These are phyloP conservation scores for Toxotes chatareus DNA, from an alignment of 2,113 vertebrate genomes.

Conservation along the genomic window DNA sequence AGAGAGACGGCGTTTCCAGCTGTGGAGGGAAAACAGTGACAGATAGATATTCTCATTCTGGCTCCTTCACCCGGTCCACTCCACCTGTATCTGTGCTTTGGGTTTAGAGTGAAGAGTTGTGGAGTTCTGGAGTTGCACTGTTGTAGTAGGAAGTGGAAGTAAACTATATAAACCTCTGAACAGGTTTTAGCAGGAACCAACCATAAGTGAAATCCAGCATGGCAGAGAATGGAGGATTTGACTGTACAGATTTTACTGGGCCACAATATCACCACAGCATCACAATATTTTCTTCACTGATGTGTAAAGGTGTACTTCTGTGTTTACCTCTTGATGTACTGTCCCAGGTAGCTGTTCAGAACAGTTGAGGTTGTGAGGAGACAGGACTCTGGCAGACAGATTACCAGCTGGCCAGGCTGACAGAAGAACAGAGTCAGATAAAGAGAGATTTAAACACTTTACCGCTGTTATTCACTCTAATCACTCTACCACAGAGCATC, in stretches of 20 bases:
- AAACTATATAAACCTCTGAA: not conserved
- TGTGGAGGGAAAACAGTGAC: slow-evolving; percentile 20
- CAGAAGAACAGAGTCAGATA: not conserved
- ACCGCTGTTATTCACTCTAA: not conserved
- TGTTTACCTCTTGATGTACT: slow-evolving; percentile 86
- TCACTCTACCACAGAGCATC: not conserved
- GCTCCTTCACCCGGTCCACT: not conserved
- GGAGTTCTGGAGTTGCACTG: too few relatives aligned
- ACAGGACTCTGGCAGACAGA: slow-evolving; percentile 92
- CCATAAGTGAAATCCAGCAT: not conserved
- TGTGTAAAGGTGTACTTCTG: slow-evolving; percentile 50
- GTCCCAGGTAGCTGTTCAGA: slow-evolving; percentile 88
- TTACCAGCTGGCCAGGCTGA: slow-evolving; percentile 88
- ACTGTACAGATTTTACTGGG: not conserved
- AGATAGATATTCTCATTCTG: not conserved
- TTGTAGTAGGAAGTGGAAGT: not conserved
- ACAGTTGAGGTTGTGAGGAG: slow-evolving; percentile 91
- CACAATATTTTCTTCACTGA: not conserved
- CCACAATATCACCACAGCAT: too few relatives aligned
- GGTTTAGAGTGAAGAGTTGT: too few relatives aligned
- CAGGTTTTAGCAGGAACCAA: not conserved
- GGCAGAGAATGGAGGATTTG: rapidly evolving
- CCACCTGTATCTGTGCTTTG: not conserved
- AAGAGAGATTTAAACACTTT: not conserved
- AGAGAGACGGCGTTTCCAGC: slow-evolving; percentile 83